Evolutionary conservation across 2,797 vertebrate species (phyloP).

Genomic region (Gallinago stenura): DNA sequence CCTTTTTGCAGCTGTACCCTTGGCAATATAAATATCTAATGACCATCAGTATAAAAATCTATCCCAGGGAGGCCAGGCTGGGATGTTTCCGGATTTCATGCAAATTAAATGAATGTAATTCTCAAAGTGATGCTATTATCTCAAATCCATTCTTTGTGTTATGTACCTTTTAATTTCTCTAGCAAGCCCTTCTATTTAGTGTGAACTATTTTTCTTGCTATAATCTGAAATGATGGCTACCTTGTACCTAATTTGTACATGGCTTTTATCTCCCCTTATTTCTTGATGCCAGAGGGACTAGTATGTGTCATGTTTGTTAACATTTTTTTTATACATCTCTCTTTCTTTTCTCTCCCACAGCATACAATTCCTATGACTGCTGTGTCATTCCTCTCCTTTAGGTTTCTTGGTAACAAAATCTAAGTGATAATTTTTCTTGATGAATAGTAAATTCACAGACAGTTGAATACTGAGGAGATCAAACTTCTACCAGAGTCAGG

Average conservation of each 20-base stretch:
- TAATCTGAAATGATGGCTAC: neutral
- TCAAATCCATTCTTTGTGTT: neutral
- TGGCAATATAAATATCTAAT: neutral
- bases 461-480: neutral
- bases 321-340: neutral
- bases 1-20: neutral
- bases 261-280: neutral
- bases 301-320: neutral
- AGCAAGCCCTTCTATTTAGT: neutral
- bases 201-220: neutral
- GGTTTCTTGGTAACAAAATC: conserved; percentile 5
- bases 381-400: neutral
- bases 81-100: neutral
- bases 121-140: neutral
- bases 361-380: neutral
- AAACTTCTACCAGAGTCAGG: neutral
- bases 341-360: neutral
- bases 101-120: neutral
- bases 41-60: neutral
- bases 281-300: neutral
- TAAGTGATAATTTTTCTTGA: neutral
- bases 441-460: neutral
- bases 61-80: neutral
- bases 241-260: neutral
- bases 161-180: neutral